Base-by-base conservation (phyloP, 2,888 invertebrate species). In the Neelides folsomi region DNA sequence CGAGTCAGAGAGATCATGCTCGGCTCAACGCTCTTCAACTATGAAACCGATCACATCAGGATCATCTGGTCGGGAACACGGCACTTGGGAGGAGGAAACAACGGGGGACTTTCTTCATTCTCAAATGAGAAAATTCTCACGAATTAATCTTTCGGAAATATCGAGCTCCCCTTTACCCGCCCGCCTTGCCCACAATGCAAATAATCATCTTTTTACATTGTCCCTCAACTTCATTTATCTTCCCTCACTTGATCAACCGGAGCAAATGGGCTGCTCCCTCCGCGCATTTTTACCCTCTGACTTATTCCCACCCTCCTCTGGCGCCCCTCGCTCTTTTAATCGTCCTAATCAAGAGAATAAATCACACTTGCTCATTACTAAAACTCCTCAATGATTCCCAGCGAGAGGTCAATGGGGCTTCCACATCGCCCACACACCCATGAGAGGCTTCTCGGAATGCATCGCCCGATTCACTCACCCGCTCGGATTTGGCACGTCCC, bases 141-240 rank as follows among this genome's bases (percentile, higher is more conserved):
- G 58, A 61, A 53, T 59, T 59, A 63, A 63, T 63, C 59, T 61
- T 58, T 59, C 55, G 63, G 63, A 63, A 63, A 60, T 59, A 53
- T 57, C 13, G 39, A 5, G 13, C 13, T 16, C 18, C 20, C 16
- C 20, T 13, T 2, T n/a, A 10, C 43, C n/a, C 20, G 12, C 18
- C 7, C 13, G 4, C 27, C 27, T 34, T 27, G 4, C 12, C 16
- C 18, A 15, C 47, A 35, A 13, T 13, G 36, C 47, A 47, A 47
- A 12, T 35, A 12, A 13, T 12, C 47, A 34, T 34, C 27, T 45
- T 51, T 20, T 37, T 40, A 20, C 20, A 35, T 27, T 38, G 45
- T 39, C 12, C 41, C 34, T 10, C 37, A 10, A 15, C 13, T 18
- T 16, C 36, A 18, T 19, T 15, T 15, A 15, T 45, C 20, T 20